A percentile compares a stretch with the other conserved stretches of the same genome.
These are phyloP conservation scores for Aphidius colemani DNA, from an alignment of 2,888 invertebrate genomes.

Conservation along the genomic window DNA sequence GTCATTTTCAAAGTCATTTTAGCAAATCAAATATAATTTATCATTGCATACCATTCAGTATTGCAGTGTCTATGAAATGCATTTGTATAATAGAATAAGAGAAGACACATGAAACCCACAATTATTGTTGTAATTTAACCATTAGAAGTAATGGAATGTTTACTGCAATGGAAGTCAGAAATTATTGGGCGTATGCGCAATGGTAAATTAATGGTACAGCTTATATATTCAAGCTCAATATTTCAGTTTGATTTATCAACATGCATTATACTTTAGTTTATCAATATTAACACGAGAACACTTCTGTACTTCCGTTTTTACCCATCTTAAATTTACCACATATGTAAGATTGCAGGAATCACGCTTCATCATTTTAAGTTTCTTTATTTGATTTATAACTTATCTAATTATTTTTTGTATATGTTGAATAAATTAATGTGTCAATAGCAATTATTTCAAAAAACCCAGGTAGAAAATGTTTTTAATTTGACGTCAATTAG, in stretches of 20 bases:
- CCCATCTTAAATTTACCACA: not conserved
- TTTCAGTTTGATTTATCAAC: not conserved
- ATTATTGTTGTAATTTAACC: constrained; percentile 7
- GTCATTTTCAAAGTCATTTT: too few relatives aligned
- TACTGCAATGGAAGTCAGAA: not conserved
- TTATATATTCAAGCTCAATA: not conserved
- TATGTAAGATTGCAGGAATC: not conserved
- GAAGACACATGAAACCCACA: not conserved
- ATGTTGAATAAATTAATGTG: too few relatives aligned
- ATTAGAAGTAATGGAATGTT: constrained; percentile 16
- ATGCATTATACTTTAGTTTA: not conserved
- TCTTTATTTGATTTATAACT: too few relatives aligned
- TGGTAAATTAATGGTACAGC: not conserved
- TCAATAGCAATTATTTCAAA: too few relatives aligned
- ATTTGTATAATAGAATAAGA: too few relatives aligned
- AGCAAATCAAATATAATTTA: too few relatives aligned
- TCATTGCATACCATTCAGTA: too few relatives aligned
- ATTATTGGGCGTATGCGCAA: not conserved
- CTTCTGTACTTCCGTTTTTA: too few relatives aligned
- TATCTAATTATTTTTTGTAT: not conserved
- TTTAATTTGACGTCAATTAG: too few relatives aligned
- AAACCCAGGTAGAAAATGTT: too few relatives aligned
- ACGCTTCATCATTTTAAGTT: not conserved
- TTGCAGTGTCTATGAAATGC: too few relatives aligned
- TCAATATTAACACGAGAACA: too few relatives aligned